Base-by-base conservation (phyloP, 2,797 vertebrate species). In the Spinibarbus caldwelli region DNA sequence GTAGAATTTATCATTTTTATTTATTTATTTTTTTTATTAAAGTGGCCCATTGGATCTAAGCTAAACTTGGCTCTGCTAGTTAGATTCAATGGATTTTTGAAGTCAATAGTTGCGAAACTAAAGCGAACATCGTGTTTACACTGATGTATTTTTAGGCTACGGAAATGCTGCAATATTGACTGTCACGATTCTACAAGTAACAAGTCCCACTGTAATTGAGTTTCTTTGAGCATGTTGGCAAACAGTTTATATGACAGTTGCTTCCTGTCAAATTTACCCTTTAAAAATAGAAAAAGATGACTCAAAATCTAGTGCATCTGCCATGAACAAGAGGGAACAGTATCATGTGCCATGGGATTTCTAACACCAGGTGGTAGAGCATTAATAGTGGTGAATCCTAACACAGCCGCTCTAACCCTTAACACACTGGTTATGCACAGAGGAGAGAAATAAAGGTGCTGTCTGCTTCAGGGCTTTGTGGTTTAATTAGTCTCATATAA, bases 401-500 rank as follows among this genome's bases (percentile, higher is more conserved):
- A 49, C 62, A 57, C 54, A 19, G 49, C 57, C 31, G 43, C 62
- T 75, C 80, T 67, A 47, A 86, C 80, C 81, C 66, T 87, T 82
- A 67, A 68, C 66, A 62, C 38, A 19, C 70, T 41, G 12, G 29
- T 15, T 36, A 54, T 6, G 1, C 36, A 68, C 21, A 47, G 36
- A 64, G 4, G 36, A 80, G 54, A 59, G 34, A 77, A 72, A 68
- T 62, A 54, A 73, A 47, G 66, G 34, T 43, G 19, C 10, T 43
- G 59, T 81, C 64, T 76, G 77, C 80, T 78, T 87, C 36, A 64
- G 68, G 71, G 73, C 47, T 80, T 73, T 11, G 78, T 78, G 36
- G 59, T 85, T 86, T 87, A 84, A 85, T 89, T 87, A 86, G 75
- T 41, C 68, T 29, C 66, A 41, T 86, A 86, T 83, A 86, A 88